Conservation (phyloP, 2,113 vertebrate genomes). For the Gymnocephalus cernua region DNA sequence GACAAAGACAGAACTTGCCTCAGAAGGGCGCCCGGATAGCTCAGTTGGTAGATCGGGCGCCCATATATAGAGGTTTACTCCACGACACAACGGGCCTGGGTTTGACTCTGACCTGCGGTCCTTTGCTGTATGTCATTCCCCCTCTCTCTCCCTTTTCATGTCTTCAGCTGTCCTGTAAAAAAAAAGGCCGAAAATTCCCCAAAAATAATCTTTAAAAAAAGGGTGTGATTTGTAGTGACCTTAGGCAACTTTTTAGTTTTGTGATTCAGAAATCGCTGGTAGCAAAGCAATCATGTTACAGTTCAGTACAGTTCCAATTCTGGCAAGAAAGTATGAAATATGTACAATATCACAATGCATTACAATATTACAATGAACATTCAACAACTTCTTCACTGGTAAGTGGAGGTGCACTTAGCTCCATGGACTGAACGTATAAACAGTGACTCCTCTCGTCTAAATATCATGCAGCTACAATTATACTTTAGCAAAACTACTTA, state of each 20-base stretch:
- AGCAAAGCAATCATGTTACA: not conserved
- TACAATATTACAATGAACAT: not conserved
- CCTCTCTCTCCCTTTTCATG: no score
- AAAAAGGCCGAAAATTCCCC: no score
- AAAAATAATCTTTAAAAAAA: no score
- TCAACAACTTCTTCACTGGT: not conserved
- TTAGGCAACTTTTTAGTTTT: conserved; percentile 4
- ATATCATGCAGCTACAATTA: conserved; percentile 12
- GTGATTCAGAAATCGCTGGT: not conserved
- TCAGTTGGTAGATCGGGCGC: no score
- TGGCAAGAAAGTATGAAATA: conserved; percentile 8
- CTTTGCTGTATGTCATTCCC: no score
- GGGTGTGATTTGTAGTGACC: not conserved
- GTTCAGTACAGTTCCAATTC: conserved; percentile 17
- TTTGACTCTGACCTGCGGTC: no score
- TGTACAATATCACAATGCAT: no score
- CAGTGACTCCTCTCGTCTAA: not conserved
- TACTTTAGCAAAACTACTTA: not conserved
- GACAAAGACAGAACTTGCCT: not conserved
- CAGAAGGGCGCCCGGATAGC: no score
- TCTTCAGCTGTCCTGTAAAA: no score
- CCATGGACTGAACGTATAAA: not conserved
- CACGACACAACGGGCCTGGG: no score
- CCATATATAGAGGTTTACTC: no score
- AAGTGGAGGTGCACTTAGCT: not conserved